Percentiles rank a stretch among this genome's conserved stretches.
These are phyloP conservation scores for Drosophila crucigera DNA, from an alignment of 2,888 invertebrate genomes.

Conservation along the genomic window DNA sequence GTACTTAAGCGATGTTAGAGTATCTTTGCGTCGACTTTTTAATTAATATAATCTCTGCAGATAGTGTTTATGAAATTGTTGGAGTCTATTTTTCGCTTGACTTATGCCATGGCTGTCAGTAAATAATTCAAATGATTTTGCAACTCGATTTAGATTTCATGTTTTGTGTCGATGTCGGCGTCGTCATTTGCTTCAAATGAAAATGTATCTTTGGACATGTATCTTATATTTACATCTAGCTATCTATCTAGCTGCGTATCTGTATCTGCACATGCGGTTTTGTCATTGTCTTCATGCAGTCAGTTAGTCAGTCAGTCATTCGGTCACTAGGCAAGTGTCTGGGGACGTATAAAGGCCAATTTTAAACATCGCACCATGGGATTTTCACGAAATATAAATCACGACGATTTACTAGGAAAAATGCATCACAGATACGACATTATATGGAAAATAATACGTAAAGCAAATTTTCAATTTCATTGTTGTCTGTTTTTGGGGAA, in stretches of 20 bases:
- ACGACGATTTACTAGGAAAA: slow-evolving; percentile 35
- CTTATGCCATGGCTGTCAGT: slow-evolving; percentile 66
- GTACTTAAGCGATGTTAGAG: slow-evolving; percentile 7
- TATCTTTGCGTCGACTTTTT: slow-evolving; percentile 15
- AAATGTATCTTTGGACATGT: slow-evolving; percentile 49
- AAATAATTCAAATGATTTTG: slow-evolving; percentile 69
- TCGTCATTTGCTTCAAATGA: slow-evolving; percentile 38
- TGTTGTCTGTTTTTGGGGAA: slow-evolving; percentile 36
- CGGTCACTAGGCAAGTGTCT: slow-evolving; percentile 54
- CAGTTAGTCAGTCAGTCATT: slow-evolving; percentile 22
- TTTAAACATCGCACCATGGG: slow-evolving; percentile 27
- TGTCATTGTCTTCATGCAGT: slow-evolving; percentile 32
- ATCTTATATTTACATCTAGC: slow-evolving; percentile 15
- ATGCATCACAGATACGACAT: slow-evolving; percentile 27
- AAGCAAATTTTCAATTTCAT: slow-evolving; percentile 38
- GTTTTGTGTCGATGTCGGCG: slow-evolving; percentile 38
- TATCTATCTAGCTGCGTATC: slow-evolving; percentile 20
- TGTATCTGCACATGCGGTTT: slow-evolving; percentile 35
- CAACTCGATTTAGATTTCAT: slow-evolving; percentile 71
- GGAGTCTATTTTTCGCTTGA: slow-evolving; percentile 36
- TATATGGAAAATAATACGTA: slow-evolving; percentile 26
- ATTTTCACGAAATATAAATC: slow-evolving; percentile 24
- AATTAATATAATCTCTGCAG: not conserved
- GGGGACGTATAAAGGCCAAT: slow-evolving; percentile 54
- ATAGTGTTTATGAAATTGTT: slow-evolving; percentile 32